Evolutionary conservation across 2,113 vertebrate genomes (phyloP).

Genomic region (Rhinogobius similis): DNA sequence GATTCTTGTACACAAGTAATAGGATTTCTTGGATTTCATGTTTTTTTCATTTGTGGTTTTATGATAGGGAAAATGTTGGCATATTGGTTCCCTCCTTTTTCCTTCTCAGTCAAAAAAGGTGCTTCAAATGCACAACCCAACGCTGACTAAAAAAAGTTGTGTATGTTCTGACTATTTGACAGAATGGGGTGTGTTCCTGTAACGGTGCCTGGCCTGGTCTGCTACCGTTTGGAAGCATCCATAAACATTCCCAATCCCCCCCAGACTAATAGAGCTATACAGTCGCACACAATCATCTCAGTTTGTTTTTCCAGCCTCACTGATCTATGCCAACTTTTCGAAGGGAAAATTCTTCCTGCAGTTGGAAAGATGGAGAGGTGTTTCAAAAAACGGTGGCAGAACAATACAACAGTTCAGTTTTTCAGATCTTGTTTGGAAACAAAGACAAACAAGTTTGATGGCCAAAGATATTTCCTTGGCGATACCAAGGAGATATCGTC

Average conservation of each 20-base stretch:
- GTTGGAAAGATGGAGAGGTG: constrained; percentile 60
- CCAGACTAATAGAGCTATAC: constrained; percentile 64
- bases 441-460: constrained; percentile 26
- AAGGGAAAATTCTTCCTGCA: constrained; percentile 68
- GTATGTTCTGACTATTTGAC: constrained; percentile 34
- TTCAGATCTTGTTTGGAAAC: constrained; percentile 23
- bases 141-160: constrained; percentile 51
- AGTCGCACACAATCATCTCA: constrained; percentile 67
- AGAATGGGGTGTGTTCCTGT: constrained; percentile 47
- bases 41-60: constrained; percentile 44
- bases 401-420: constrained; percentile 42
- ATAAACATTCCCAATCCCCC: constrained; percentile 51
- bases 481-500: no score
- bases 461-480: no score
- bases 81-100: constrained; percentile 61
- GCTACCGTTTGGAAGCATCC: constrained; percentile 62
- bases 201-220: constrained; percentile 49
- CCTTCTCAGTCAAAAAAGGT: constrained; percentile 37
- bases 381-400: constrained; percentile 60
- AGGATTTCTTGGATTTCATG: constrained; percentile 55
- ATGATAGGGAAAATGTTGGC: constrained; percentile 39
- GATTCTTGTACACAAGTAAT: constrained; percentile 66
- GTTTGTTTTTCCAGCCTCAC: constrained; percentile 71
- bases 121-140: constrained; percentile 62
- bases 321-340: constrained; percentile 53